Conservation (phyloP, 1,140 invertebrate genomes). For the Drosophila virilis region DNA sequence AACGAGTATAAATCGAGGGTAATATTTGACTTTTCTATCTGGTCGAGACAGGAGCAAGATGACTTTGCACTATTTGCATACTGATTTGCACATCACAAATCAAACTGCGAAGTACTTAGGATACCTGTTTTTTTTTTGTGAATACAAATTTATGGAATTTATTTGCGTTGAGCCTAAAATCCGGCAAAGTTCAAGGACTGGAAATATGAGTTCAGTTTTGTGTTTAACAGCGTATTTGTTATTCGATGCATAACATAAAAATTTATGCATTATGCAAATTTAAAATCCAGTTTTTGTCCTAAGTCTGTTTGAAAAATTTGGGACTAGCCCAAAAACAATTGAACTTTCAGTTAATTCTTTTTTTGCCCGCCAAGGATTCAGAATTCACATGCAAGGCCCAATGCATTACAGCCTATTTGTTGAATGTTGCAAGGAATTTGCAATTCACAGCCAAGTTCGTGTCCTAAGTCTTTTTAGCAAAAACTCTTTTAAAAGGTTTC, state of each 20-base stretch:
- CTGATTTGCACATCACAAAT: constrained; percentile 21
- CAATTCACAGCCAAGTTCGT: background rate
- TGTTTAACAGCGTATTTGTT: too few relatives aligned
- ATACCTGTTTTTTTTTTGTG: background rate
- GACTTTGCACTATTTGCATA: constrained; percentile 35
- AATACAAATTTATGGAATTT: background rate
- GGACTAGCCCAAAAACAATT: too few relatives aligned
- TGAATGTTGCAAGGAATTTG: too few relatives aligned
- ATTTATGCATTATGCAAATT: too few relatives aligned
- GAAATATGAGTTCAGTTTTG: background rate
- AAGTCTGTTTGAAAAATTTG: background rate
- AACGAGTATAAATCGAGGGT: background rate
- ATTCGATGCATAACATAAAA: too few relatives aligned
- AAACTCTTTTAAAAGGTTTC: background rate
- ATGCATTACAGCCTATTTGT: too few relatives aligned
- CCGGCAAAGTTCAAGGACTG: constrained; percentile 24
- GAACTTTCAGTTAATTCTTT: too few relatives aligned
- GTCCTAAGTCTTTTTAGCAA: background rate
- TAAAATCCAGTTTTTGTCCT: background rate
- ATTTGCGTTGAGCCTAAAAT: background rate
- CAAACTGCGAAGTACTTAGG: constrained; percentile 13
- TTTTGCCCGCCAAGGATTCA: too few relatives aligned
- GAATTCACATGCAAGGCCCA: too few relatives aligned
- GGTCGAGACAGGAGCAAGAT: constrained; percentile 27
- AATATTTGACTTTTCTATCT: constrained; percentile 1